Evolutionary conservation across 2,113 vertebrate species (phyloP).

Genomic region (Megaleporinus macrocephalus): DNA sequence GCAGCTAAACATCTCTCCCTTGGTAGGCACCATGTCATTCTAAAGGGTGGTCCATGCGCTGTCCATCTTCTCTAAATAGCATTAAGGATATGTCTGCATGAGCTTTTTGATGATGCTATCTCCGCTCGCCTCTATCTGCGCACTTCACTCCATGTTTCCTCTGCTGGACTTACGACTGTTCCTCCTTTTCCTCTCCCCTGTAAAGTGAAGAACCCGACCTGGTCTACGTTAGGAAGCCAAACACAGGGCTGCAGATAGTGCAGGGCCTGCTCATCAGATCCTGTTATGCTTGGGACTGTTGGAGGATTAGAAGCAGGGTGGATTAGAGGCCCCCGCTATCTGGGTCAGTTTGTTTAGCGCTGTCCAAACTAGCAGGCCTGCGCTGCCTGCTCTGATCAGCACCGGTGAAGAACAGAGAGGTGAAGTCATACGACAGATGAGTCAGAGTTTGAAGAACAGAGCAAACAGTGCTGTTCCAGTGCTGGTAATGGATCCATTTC

Average conservation of each 20-base stretch:
- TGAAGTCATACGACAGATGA: slow-evolving; percentile 3
- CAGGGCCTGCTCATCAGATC: not conserved
- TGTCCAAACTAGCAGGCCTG: slow-evolving; percentile 34
- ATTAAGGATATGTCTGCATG: not conserved
- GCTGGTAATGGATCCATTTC: not conserved
- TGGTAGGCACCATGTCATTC: not conserved
- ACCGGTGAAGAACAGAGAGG: not conserved
- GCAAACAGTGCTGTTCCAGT: not conserved
- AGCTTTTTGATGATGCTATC: not conserved
- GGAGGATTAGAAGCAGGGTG: slow-evolving; percentile 26
- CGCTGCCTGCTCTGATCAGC: slow-evolving; percentile 9
- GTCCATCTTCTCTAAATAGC: not conserved
- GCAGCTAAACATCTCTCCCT: too few relatives aligned
- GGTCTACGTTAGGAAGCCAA: not conserved
- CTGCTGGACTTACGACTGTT: not conserved
- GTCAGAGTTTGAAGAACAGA: slow-evolving; percentile 5
- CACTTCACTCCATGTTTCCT: not conserved
- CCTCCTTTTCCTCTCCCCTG: not conserved
- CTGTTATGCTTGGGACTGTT: slow-evolving; percentile 17
- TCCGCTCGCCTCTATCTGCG: not conserved
- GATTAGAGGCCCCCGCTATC: slow-evolving; percentile 18
- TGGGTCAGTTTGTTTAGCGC: slow-evolving; percentile 37
- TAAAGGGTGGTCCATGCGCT: not conserved
- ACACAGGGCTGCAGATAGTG: slow-evolving; percentile 7
- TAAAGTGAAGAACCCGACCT: not conserved